A percentile compares a stretch with the other conserved stretches of the same genome.
These are phyloP conservation scores for Musca vetustissima DNA, from an alignment of 1,140 invertebrate species.

Conservation along the genomic window DNA sequence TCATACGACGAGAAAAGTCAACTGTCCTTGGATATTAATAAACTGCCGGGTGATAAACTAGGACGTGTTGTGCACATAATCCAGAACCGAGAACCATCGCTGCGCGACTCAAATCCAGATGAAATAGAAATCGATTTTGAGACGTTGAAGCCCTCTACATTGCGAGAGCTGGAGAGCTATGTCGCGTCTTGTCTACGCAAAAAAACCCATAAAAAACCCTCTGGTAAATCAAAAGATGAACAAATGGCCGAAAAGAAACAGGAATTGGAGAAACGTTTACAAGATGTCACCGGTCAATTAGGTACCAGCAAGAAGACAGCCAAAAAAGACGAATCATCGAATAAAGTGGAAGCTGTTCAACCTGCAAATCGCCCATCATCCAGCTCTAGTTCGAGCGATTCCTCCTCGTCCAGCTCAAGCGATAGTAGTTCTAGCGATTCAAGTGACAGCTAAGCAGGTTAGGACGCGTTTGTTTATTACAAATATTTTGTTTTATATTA, in stretches of 20 bases:
- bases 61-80: conserved; percentile 98
- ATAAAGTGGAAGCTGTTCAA: conserved; percentile 65
- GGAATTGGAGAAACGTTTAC: conserved; percentile 89
- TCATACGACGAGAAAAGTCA: conserved; percentile 99
- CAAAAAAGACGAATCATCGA: conserved; percentile 73
- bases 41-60: conserved; percentile 96
- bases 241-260: conserved; percentile 93
- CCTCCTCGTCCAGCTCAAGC: conserved; percentile 72
- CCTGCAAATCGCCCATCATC: conserved; percentile 73
- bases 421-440: conserved; percentile 82
- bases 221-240: conserved; percentile 93
- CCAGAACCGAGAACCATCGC: conserved; percentile 93
- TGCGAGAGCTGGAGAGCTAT: conserved; percentile 96
- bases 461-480: conserved; percentile 58
- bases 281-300: conserved; percentile 89
- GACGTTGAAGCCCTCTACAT: conserved; percentile 96
- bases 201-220: conserved; percentile 92
- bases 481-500: conserved; percentile 19
- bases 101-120: conserved; percentile 98
- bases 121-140: conserved; percentile 99
- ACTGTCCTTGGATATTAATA: conserved; percentile 98
- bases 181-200: conserved; percentile 97
- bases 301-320: conserved; percentile 73
- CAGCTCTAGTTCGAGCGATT: conserved; percentile 74
- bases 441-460: conserved; percentile 89